Evolutionary conservation across 1,140 invertebrate species (phyloP), one percentile per base, ranked within the genome.

Genomic region (Branchinecta lindahli): DNA sequence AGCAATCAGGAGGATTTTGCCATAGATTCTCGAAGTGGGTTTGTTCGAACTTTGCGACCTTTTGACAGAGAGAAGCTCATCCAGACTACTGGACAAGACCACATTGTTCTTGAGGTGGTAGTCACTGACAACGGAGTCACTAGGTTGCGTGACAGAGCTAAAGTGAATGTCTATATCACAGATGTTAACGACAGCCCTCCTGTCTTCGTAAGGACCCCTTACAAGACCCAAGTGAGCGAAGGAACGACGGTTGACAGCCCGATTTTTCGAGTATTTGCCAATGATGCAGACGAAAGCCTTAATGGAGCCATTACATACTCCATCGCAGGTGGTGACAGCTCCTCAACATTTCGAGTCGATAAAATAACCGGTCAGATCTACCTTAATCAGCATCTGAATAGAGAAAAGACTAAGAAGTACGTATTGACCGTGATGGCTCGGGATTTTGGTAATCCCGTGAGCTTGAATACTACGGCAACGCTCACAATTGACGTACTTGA

Each of bases 181-280:
- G 94, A 97, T 78, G 87, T 94, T 6, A 97, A 97, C 77, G 94
- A 97, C 79, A 94, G 96, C 79, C 82, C 87, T 0, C 94, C 94
- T 0, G 83, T 87, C 72, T 97, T 97, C 79, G 82, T 87, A 45
- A 80, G 88, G 65, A 81, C 86, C 8, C 90, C 92, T 0, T 96
- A 96, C 78, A 85, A 84, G 75, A 87, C 90, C 0, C 87, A 91
- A 76, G 85, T 96, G 33, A 91, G 88, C 2, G 94, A 96, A 82
- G 88, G 85, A 8, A 85, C 90, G 10, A 78, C 82, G 0, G 79
- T 87, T 4, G 88, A 87, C 8, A 88, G 89, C 12, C 90, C 90
- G 73, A 83, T 95, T n/a, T 80, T 92, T 71, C 83, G 88, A 66
- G 85, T 96, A 0, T 88, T 87, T 72, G 94, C 94, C 0, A 85